phyloP scores from a whole-genome alignment of 2,797 vertebrate species.

The Schizopygopsis malacanthus region DNA sequence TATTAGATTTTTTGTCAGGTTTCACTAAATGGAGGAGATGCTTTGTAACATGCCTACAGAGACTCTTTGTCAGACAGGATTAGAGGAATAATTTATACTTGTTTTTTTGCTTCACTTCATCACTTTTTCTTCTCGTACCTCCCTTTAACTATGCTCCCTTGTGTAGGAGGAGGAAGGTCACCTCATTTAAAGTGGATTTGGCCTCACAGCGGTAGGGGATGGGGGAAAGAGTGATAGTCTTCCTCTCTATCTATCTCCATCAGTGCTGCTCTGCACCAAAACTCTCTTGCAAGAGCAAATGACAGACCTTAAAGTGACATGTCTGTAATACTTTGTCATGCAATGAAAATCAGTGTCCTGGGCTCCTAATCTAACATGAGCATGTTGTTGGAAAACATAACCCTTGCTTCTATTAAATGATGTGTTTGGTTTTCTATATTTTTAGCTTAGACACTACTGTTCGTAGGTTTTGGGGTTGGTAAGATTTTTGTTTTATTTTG shows the following conservation, averaged over 20 bases:
- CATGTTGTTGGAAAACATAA: background rate
- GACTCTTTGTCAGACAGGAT: constrained; percentile 66
- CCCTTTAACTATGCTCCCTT: constrained; percentile 45
- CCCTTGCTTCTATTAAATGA: background rate
- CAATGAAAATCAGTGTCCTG: constrained; percentile 51
- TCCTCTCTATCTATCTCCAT: constrained; percentile 38
- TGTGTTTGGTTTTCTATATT: background rate
- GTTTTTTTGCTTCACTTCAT: constrained; percentile 28
- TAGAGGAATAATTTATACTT: constrained; percentile 72
- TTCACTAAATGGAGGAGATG: constrained; percentile 58
- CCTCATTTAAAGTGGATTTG: constrained; percentile 46
- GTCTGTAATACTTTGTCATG: constrained; percentile 69
- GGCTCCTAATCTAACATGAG: constrained; percentile 12
- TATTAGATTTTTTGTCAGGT: constrained; percentile 70
- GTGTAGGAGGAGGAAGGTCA: constrained; percentile 45
- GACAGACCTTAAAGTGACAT: constrained; percentile 62
- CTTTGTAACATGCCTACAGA: constrained; percentile 60
- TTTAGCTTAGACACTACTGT: background rate
- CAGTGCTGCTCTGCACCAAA: constrained; percentile 63
- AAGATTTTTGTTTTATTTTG: background rate
- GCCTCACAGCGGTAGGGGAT: constrained; percentile 26
- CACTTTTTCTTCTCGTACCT: constrained; percentile 53
- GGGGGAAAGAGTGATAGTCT: constrained; percentile 20
- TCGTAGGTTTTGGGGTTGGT: background rate
- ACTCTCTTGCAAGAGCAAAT: constrained; percentile 55